These are phyloP conservation scores for Crotalus tigris DNA, from an alignment of 2,113 vertebrate species.

Conservation along the genomic window DNA sequence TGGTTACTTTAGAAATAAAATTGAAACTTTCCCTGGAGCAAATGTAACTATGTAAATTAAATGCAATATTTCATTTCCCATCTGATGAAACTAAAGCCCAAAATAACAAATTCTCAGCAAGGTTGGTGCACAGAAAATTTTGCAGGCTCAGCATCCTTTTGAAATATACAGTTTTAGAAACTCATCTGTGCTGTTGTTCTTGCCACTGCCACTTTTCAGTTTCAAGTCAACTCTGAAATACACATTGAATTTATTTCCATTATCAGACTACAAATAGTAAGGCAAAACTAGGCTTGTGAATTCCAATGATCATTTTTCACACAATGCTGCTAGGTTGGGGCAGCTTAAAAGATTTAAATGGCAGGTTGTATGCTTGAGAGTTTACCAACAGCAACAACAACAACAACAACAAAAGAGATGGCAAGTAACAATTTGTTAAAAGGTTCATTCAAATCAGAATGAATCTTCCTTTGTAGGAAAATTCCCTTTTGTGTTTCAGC, in stretches of 20 bases:
- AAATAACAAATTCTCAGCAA: conserved; percentile 19
- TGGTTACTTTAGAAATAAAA: conserved; percentile 12
- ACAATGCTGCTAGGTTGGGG: background rate
- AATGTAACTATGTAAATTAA: background rate
- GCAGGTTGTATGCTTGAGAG: background rate
- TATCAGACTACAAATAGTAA: background rate
- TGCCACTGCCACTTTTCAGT: background rate
- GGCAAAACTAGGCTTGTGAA: background rate
- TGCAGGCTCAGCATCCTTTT: conserved; percentile 17
- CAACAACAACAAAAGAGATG: background rate
- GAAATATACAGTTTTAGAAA: conserved; percentile 2
- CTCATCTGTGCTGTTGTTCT: background rate
- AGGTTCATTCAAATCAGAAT: background rate
- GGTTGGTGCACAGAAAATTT: conserved; percentile 16
- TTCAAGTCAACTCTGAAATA: background rate
- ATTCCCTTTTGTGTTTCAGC: background rate
- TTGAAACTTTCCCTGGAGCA: background rate
- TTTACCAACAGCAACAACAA: background rate
- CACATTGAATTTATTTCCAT: background rate
- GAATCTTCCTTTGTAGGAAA: background rate
- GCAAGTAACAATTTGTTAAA: background rate
- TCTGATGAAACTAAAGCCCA: conserved; percentile 12
- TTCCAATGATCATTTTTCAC: background rate
- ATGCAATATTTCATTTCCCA: conserved; percentile 14
- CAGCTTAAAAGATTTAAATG: background rate